Percentiles rank a stretch among this genome's conserved stretches.
phyloP scores from a whole-genome alignment of 2,113 vertebrate genomes.

The Callospermophilus lateralis region DNA sequence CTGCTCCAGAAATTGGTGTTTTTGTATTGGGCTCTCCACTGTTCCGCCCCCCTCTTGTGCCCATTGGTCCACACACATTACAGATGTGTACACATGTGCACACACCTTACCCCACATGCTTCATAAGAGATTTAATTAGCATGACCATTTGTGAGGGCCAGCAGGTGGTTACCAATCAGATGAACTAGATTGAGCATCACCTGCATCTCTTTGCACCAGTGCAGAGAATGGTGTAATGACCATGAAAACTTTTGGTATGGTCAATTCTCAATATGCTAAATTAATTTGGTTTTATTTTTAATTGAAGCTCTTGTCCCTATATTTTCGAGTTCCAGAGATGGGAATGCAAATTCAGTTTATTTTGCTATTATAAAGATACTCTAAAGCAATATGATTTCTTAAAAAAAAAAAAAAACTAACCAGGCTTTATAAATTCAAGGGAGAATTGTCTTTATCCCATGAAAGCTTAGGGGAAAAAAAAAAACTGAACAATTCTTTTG shows the following conservation, averaged over 20 bases:
- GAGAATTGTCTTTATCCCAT: constrained; percentile 39
- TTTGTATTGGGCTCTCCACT: background rate
- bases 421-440: constrained; percentile 2
- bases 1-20: background rate
- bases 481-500: background rate
- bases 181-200: background rate
- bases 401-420: background rate
- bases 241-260: background rate
- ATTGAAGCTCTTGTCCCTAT: background rate
- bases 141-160: rapidly evolving
- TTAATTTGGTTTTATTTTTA: constrained; percentile 54
- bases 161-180: background rate
- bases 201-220: background rate
- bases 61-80: background rate
- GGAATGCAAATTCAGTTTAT: constrained; percentile 14
- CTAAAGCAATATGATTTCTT: constrained; percentile 43
- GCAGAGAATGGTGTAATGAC: background rate
- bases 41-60: background rate
- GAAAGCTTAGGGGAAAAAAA: background rate
- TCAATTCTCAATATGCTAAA: constrained; percentile 7
- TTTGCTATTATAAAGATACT: background rate
- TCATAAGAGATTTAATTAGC: background rate
- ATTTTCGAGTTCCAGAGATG: background rate
- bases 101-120: background rate
- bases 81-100: rapidly evolving